phyloP scores from a whole-genome alignment of 23 tunicate genomes.

The Clavelina lepadiformis region DNA sequence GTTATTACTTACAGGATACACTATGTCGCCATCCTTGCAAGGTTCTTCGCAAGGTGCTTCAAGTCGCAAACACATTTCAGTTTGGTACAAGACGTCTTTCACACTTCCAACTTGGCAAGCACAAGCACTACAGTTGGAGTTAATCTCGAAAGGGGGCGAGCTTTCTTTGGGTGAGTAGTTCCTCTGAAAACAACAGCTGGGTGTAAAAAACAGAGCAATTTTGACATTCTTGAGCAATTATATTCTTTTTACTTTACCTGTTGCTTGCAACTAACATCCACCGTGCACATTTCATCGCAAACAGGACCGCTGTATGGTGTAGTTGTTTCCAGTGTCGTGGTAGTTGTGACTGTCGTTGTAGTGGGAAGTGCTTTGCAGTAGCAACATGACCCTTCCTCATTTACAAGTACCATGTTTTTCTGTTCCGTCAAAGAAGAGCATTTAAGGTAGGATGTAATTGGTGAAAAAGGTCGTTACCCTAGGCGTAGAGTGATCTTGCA shows the following conservation, averaged over 20 bases:
- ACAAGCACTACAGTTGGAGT: slow-evolving; percentile 32
- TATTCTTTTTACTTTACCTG: slow-evolving; percentile 30
- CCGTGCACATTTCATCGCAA: slow-evolving; percentile 46
- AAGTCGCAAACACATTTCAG: slow-evolving; percentile 72
- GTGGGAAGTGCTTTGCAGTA: slow-evolving; percentile 60
- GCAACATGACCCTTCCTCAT: slow-evolving; percentile 53
- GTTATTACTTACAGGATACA: slow-evolving; percentile 30
- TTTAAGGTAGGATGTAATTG: neutral
- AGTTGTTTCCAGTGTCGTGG: slow-evolving; percentile 30
- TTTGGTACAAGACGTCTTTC: slow-evolving; percentile 61
- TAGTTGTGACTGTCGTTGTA: slow-evolving; percentile 39
- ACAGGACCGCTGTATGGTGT: slow-evolving; percentile 48
- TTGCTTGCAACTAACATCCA: slow-evolving; percentile 39
- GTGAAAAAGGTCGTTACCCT: slow-evolving; percentile 24
- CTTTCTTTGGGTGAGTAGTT: slow-evolving; percentile 24
- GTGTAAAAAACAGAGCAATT: neutral
- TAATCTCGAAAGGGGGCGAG: slow-evolving; percentile 30
- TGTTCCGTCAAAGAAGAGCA: slow-evolving; percentile 34
- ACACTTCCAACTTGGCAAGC: slow-evolving; percentile 57
- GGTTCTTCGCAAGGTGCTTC: slow-evolving; percentile 69
- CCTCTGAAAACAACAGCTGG: slow-evolving; percentile 11
- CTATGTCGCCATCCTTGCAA: slow-evolving; percentile 38
- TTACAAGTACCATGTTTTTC: slow-evolving; percentile 67
- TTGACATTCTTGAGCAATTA: neutral
- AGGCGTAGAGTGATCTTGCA: slow-evolving; percentile 30